phyloP scores from a whole-genome alignment of 1,140 invertebrate genomes.

The Drosophila sp. region DNA sequence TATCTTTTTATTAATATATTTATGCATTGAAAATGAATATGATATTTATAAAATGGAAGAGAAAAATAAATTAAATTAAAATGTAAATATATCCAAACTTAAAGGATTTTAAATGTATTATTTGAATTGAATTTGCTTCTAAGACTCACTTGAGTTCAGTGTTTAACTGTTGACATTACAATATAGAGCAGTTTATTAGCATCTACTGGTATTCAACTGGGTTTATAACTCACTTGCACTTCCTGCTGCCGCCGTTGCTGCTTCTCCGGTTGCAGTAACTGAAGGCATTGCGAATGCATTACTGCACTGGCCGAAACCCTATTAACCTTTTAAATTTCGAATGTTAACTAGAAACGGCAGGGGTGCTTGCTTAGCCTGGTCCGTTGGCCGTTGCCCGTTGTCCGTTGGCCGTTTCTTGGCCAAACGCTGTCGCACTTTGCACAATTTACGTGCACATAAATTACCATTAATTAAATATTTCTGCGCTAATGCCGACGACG shows the following conservation, averaged over 20 bases:
- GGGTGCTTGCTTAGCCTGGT: conserved; percentile 39
- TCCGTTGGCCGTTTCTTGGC: conserved; percentile 9
- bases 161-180: conserved; percentile 58
- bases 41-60: too few relatives aligned
- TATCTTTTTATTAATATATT: too few relatives aligned
- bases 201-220: conserved; percentile 23
- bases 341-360: conserved; percentile 76
- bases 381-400: conserved; percentile 5
- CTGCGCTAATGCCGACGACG: conserved; percentile 69
- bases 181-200: conserved; percentile 55
- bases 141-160: conserved; percentile 7
- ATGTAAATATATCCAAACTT: too few relatives aligned
- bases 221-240: conserved; percentile 55
- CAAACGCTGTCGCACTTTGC: conserved; percentile 68
- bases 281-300: conserved; percentile 52
- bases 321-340: conserved; percentile 72
- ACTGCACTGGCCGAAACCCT: conserved; percentile 57
- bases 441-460: conserved; percentile 81
- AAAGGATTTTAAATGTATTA: too few relatives aligned
- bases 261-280: background rate
- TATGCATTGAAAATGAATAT: too few relatives aligned
- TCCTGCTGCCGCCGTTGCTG: conserved; percentile 34
- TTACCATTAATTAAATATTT: conserved; percentile 83
- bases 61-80: too few relatives aligned
- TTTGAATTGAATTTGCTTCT: too few relatives aligned